A percentile compares a stretch with the other conserved stretches of the same genome.
These are phyloP conservation scores for Periphyllus acericola DNA, from an alignment of 2,888 invertebrate genomes.

Conservation along the genomic window DNA sequence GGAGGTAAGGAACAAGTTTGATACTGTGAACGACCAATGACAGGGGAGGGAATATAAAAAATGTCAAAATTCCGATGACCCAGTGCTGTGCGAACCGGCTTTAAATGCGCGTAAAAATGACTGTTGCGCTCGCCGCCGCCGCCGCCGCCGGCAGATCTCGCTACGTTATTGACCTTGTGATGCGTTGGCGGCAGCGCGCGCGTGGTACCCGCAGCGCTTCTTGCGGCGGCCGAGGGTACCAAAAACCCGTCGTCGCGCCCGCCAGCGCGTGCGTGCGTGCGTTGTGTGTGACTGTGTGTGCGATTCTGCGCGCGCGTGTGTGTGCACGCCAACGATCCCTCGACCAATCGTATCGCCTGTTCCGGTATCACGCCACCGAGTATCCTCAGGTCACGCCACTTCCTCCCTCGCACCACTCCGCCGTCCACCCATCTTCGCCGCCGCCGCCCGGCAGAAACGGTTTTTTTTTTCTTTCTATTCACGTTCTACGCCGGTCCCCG, in stretches of 20 bases:
- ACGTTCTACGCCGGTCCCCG: background rate
- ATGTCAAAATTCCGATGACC: no score
- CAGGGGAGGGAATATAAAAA: no score
- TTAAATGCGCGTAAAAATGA: background rate
- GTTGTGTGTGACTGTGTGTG: background rate
- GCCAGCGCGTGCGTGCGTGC: background rate
- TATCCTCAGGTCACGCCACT: slow-evolving; percentile 61
- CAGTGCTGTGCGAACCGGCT: no score
- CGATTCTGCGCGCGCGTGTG: background rate
- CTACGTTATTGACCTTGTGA: slow-evolving; percentile 7
- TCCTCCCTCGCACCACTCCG: slow-evolving; percentile 35
- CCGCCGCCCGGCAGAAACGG: background rate
- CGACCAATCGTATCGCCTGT: slow-evolving; percentile 50
- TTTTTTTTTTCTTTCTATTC: background rate
- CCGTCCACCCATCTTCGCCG: background rate
- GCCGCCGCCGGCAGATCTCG: slow-evolving; percentile 3
- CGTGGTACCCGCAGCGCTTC: slow-evolving; percentile 33
- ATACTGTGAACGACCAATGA: no score
- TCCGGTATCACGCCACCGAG: slow-evolving; percentile 60
- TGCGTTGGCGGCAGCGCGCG: background rate
- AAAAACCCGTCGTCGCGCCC: slow-evolving; percentile 8
- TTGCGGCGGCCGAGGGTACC: slow-evolving; percentile 50
- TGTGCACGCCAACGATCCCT: slow-evolving; percentile 21
- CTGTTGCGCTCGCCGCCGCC: slow-evolving; percentile 19
- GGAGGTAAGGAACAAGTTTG: no score